Evolutionary conservation across 2,113 vertebrate genomes (phyloP).

Genomic region (Labeo catla): DNA sequence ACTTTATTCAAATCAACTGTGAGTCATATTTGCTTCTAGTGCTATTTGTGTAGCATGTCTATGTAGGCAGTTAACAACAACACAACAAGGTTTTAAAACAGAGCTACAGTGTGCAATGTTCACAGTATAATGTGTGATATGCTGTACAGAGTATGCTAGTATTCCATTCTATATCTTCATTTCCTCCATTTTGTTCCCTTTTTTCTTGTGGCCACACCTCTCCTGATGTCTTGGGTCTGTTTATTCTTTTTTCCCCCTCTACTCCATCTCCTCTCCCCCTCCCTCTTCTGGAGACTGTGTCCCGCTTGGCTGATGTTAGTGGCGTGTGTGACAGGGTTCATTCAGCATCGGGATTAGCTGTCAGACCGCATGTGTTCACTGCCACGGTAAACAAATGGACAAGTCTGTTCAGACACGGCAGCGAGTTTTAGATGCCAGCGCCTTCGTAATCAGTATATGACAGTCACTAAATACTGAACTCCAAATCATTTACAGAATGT

Average conservation of each 20-base stretch:
- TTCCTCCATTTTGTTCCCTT: slow-evolving; percentile 6
- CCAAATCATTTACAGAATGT: slow-evolving; percentile 31
- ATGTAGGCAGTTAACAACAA: not conserved
- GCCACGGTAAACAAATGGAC: slow-evolving; percentile 45
- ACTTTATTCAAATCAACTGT: not conserved
- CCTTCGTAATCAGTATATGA: slow-evolving; percentile 18
- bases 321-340: slow-evolving; percentile 45
- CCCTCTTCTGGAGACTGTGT: not conserved
- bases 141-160: not conserved
- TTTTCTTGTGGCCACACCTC: not conserved
- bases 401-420: slow-evolving; percentile 29
- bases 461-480: slow-evolving; percentile 22
- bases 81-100: not conserved
- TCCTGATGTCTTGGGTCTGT: slow-evolving; percentile 17
- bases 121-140: not conserved
- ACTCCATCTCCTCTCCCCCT: not conserved
- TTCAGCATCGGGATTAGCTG: slow-evolving; percentile 53
- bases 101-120: not conserved
- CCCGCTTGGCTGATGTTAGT: slow-evolving; percentile 20
- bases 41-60: not conserved
- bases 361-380: slow-evolving; percentile 56
- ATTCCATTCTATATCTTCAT: not conserved
- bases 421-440: not conserved
- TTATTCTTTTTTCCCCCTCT: not conserved
- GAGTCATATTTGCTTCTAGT: not conserved